A percentile compares a stretch with the other conserved stretches of the same genome.
Conservation (phyloP, 2,797 vertebrate genomes). For the Nothura maculosa region DNA sequence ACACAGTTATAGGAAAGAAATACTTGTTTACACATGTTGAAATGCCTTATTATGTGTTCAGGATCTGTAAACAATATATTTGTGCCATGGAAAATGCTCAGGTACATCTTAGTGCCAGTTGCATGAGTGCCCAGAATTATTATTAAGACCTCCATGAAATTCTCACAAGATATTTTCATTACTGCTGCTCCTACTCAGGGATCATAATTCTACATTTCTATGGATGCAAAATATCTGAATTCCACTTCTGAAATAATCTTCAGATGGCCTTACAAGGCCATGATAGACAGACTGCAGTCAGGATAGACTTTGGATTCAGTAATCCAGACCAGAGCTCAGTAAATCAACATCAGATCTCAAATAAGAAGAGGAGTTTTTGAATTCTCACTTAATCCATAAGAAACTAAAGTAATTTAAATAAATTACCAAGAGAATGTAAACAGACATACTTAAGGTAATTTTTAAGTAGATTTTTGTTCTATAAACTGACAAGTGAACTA, state of each 20-base stretch:
- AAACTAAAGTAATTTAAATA: background rate
- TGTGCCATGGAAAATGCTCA: background rate
- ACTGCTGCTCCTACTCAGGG: background rate
- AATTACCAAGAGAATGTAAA: background rate
- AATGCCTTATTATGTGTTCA: background rate
- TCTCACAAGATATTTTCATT: background rate
- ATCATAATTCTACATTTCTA: background rate
- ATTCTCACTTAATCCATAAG: background rate
- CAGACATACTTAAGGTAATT: background rate
- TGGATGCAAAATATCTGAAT: too few species aligned
- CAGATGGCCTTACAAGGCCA: background rate
- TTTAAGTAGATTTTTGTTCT: background rate
- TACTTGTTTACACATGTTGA: background rate
- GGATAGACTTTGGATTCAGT: background rate
- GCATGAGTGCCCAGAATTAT: background rate
- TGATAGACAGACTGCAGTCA: background rate
- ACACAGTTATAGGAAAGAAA: background rate
- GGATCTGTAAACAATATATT: background rate
- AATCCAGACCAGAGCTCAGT: background rate
- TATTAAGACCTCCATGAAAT: background rate
- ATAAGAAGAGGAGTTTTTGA: background rate
- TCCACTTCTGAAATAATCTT: background rate
- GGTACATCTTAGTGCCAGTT: background rate
- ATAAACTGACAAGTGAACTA: conserved; percentile 37
- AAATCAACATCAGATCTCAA: background rate